A percentile compares a stretch with the other conserved stretches of the same genome.
These are phyloP conservation scores for Sipha maydis DNA, from an alignment of 2,888 invertebrate genomes.

Conservation along the genomic window DNA sequence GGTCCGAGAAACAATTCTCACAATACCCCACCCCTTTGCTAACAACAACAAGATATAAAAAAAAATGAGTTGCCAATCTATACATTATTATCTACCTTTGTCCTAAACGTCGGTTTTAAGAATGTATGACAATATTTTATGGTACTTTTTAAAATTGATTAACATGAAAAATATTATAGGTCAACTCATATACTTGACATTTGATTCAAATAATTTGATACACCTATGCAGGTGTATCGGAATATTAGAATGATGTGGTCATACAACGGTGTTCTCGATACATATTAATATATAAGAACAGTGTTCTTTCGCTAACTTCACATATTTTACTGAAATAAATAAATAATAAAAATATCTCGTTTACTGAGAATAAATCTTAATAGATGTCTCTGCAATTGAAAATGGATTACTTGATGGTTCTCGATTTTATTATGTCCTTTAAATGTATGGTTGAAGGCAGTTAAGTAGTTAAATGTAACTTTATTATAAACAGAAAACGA, in stretches of 20 bases:
- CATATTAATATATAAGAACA: too few species aligned
- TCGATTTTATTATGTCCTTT: constrained; percentile 25
- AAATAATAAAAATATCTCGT: constrained; percentile 17
- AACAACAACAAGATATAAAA: background rate
- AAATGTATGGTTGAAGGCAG: background rate
- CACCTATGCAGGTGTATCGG: background rate
- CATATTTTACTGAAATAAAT: background rate
- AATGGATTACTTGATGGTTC: background rate
- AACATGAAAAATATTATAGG: background rate
- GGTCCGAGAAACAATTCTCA: constrained; percentile 61
- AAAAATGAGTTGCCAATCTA: constrained; percentile 22
- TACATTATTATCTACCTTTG: too few species aligned
- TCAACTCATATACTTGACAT: background rate
- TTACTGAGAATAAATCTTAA: too few species aligned
- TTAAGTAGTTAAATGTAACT: background rate
- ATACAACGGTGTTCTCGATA: too few species aligned
- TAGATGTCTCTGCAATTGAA: background rate
- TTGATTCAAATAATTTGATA: constrained; percentile 30
- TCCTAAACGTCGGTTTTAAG: too few species aligned
- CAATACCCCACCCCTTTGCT: constrained; percentile 38
- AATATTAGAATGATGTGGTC: too few species aligned
- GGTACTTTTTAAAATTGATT: too few species aligned
- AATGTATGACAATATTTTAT: too few species aligned
- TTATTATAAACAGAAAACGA: background rate
- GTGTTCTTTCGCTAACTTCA: too few species aligned